A percentile compares a stretch with the other conserved stretches of the same genome.
Evolutionary conservation across 2,113 vertebrate genomes (phyloP).

Genomic region (Dissostichus mawsoni): DNA sequence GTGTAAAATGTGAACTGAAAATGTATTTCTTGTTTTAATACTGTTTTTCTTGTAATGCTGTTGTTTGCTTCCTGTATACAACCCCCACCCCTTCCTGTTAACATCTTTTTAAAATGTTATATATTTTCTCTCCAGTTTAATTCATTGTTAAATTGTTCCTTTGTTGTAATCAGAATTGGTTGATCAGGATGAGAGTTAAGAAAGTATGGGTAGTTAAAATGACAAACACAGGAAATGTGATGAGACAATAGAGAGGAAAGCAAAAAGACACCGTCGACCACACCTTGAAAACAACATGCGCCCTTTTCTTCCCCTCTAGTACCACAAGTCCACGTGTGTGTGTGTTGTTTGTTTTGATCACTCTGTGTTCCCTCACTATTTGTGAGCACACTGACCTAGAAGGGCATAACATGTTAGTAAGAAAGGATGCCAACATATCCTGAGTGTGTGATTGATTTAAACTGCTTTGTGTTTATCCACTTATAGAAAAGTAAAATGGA

Average conservation of each 20-base stretch:
- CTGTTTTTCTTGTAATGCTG: neutral
- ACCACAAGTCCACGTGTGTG: conserved; percentile 39
- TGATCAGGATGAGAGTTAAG: neutral
- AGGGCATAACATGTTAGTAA: conserved; percentile 4
- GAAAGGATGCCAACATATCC: conserved; percentile 26
- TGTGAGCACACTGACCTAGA: conserved; percentile 32
- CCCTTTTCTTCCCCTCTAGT: conserved; percentile 45
- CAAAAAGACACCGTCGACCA: conserved; percentile 30
- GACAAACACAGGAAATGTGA: neutral
- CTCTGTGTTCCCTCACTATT: conserved; percentile 22
- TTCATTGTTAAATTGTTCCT: neutral
- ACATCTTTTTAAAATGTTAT: neutral
- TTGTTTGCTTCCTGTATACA: neutral
- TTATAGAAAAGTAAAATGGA: neutral
- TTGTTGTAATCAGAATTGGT: neutral
- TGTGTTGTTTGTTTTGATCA: conserved; percentile 31
- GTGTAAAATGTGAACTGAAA: too few relatives aligned
- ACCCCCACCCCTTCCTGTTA: neutral
- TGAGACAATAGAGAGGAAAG: neutral
- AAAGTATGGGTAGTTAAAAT: neutral
- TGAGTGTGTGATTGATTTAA: neutral
- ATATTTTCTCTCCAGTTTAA: neutral
- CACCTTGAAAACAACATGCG: conserved; percentile 50
- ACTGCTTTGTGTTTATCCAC: neutral
- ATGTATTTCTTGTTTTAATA: neutral